Base-by-base conservation (phyloP, 2,113 vertebrate species). In the Microcebus tavaratra region DNA sequence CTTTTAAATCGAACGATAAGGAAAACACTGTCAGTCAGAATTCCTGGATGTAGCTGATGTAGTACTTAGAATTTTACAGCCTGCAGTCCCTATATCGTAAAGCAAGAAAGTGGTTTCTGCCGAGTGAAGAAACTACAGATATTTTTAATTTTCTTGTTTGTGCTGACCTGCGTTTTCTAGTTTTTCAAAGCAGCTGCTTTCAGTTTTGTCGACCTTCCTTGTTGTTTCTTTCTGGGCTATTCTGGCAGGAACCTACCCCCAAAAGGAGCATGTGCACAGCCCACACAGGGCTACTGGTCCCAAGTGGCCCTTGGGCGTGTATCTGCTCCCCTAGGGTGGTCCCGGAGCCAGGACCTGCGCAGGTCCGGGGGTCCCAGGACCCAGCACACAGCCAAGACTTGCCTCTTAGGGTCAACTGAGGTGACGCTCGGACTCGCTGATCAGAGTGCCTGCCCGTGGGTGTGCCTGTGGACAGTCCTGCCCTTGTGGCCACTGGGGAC, bases 31-130 rank as follows among this genome's bases (percentile, higher is more conserved):
- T 20, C 23, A 2, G 5, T 78, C 27, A 18, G 2, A 55, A 20
- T 20, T 39, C 36, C 39, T 4, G 4, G 78, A 3, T 1, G 6
- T 20, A 1, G 17, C 57, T 29, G 1, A 8, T 0, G 1, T 2
- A 48, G 23, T 23, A 0, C 55, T 45, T 25, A 39, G 73, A 21
- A 4, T 17, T 18, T 27, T 39, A 55, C 0, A 95, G 91, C 27
- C 70, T 17, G 23, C 25, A 17, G 72, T 1, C 39, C 63, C 78
- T 25, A 6, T 0, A 2, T 65, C 42, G 17, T 48, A 70, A 78
- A 39, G 57, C 72, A 68, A 42, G 80, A 82, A 50, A 34, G 17
- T 59, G 21, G 8, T 9, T 83, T 93, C 31, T 87, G 34, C 42
- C 9, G 20, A 78, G 34, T 5, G 18, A 39, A 61, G 73, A 73